phyloP scores from a whole-genome alignment of 2,888 invertebrate genomes.

The Thera obeliscata region DNA sequence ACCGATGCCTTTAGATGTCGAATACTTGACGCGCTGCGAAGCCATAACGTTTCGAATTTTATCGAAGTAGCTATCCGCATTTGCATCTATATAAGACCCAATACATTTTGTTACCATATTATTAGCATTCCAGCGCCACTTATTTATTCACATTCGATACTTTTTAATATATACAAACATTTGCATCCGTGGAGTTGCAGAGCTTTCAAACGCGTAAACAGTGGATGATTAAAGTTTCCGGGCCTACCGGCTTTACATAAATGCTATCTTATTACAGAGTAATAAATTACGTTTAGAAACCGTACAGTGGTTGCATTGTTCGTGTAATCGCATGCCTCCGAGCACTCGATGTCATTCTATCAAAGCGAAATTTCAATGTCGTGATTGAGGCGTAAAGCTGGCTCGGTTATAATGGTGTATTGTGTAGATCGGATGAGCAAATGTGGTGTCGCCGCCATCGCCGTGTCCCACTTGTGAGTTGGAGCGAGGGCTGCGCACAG shows the following conservation, averaged over 20 bases:
- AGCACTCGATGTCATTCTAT: constrained; percentile 71
- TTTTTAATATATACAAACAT: constrained; percentile 23
- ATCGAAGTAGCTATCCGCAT: constrained; percentile 73
- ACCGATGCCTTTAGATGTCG: constrained; percentile 68
- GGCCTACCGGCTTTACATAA: constrained; percentile 27
- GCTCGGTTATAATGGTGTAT: constrained; percentile 67
- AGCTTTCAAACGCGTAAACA: constrained; percentile 32
- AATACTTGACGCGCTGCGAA: constrained; percentile 75
- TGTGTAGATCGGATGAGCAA: constrained; percentile 67
- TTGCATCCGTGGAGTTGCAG: constrained; percentile 22
- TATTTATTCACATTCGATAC: constrained; percentile 47
- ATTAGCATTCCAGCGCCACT: constrained; percentile 71
- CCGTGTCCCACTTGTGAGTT: constrained; percentile 63
- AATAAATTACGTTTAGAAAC: constrained; percentile 52
- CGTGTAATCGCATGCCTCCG: constrained; percentile 52
- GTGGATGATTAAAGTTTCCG: constrained; percentile 33
- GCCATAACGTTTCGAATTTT: constrained; percentile 78
- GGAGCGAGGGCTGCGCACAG: constrained; percentile 53
- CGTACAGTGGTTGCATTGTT: constrained; percentile 60
- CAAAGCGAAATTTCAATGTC: constrained; percentile 67
- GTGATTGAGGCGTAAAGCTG: constrained; percentile 66
- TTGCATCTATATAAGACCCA: constrained; percentile 77
- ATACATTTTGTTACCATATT: constrained; percentile 75
- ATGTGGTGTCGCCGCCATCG: constrained; percentile 52
- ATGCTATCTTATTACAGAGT: constrained; percentile 32